Base-by-base conservation (phyloP, 2,888 invertebrate species). In the Apoda limacodes region DNA sequence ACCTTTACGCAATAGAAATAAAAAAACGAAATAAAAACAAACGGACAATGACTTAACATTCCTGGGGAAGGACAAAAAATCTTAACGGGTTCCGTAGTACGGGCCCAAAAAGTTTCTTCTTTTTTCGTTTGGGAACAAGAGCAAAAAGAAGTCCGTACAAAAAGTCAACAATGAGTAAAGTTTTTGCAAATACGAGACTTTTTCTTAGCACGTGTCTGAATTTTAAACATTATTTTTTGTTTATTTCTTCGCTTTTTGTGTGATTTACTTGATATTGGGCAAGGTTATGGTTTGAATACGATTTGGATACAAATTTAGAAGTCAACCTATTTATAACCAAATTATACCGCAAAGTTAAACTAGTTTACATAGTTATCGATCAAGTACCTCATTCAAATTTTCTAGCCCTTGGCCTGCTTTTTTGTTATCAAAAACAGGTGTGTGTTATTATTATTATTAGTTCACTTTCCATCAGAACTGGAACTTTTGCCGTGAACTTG, bases 121-220 rank as follows among this genome's bases (percentile, higher is more conserved):
- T 59, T 67, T 67, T 68, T 61, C 54, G 51, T 49, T 48, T 47
- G 46, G 30, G 53, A 60, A 62, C 63, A 48, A 63, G 60, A 63
- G 70, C 76, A 75, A 75, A 75, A 76, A 76, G 60, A 50, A 36
- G 34, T 33, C 34, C 35, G 42, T 52, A 60, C 67, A 70, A 71
- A 67, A 60, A 52, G 53, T 49, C 53, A 45, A 60, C 60, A 70
- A 70, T 69, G 62, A 62, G 52, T 54, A n/a, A n/a, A n/a, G 62
- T 74, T 78, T 75, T 78, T 76, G 76, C 76, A 69, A 74, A 71
- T 61, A 53, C 54, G 50, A 57, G 55, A 52, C 69, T 71, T 71
- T 74, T 75, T 72, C 69, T 69, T 47, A 58, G 69, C 78, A 67
- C 75, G 78, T 58, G 76, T 64, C 58, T 50, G 69, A 62, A 68